A percentile compares a stretch with the other conserved stretches of the same genome.
Evolutionary conservation across 2,113 vertebrate genomes (phyloP).

Genomic region (Hucho hucho): DNA sequence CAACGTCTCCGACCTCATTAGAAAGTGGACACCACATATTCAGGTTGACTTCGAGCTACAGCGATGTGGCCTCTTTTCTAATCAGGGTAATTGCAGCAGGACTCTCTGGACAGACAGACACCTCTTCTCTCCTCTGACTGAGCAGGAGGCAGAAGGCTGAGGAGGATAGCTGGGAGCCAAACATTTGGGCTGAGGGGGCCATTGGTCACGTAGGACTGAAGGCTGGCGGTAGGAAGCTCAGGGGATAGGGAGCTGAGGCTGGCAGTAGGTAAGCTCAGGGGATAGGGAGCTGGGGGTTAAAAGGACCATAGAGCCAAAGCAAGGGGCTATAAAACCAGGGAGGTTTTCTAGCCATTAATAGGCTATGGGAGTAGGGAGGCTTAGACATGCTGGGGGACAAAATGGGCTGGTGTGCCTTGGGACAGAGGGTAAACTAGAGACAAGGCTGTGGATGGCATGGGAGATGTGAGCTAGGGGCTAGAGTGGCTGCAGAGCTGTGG

Average conservation of each 20-base stretch:
- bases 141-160: constrained; percentile 29
- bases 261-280: too few relatives aligned
- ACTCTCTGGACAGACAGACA: constrained; percentile 29
- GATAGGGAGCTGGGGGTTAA: too few relatives aligned
- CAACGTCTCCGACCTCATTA: constrained; percentile 44
- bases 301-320: too few relatives aligned
- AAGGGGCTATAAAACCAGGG: too few relatives aligned
- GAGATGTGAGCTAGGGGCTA: background rate
- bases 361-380: background rate
- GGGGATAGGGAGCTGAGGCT: too few relatives aligned
- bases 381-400: background rate
- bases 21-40: constrained; percentile 43
- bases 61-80: constrained; percentile 29
- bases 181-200: background rate
- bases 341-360: background rate
- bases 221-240: too few relatives aligned
- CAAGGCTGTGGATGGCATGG: background rate
- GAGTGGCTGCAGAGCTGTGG: background rate
- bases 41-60: constrained; percentile 38
- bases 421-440: background rate
- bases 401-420: background rate
- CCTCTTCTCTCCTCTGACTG: constrained; percentile 20
- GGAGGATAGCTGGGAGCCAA: background rate
- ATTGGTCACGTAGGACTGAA: background rate
- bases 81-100: constrained; percentile 45